Base-by-base conservation (phyloP, 2,888 invertebrate species). In the Cacoxenus indagator region DNA sequence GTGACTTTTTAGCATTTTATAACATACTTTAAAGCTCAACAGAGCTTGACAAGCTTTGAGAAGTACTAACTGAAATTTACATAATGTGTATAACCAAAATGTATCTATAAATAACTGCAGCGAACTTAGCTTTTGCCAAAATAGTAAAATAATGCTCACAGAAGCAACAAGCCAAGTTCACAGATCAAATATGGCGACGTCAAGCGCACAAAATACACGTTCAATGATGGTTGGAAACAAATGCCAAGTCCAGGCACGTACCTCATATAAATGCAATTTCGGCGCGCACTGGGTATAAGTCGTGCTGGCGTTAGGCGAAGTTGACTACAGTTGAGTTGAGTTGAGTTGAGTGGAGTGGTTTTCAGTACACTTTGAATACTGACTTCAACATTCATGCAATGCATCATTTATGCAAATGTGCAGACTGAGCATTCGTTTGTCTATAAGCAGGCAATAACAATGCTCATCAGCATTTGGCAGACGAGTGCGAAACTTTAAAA, bases 251-350 rank as follows among this genome's bases (percentile, higher is more conserved):
- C 59, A 31, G 19, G 19, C 61, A 62, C 61, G 61, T 62, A 62
- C 19, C 14, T 43, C 45, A 62, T 62, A n/a, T 62, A 62, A 62
- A 62, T 62, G 61, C 61, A 45, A 62, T 62, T 62, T 62, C 29
- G 24, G 37, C 37, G 37, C 37, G 14, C 37, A 14, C 37, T 37
- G 14, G 14, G 37, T 14, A 11, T n/a, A 19, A 51, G n/a, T 22
- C 51, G 51, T 8, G 24, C 22, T 22, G 51, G 1, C 22, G 51
- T 51, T 51, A 9, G 6, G n/a, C 17, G 6, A 19, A 48, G 46
- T 48, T 11, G 11, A 37, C 37, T 8, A 37, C 5, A 37, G 46
- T 14, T 48, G 46, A 48, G 46, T 48, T 14, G 17, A 17, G 2
- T 17, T 29, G 31, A 29, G 17, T 29, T 6, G 19, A 59, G 9